A percentile compares a stretch with the other conserved stretches of the same genome.
Conservation (phyloP, 2,113 vertebrate species). For the Corythoichthys haematopterus region DNA sequence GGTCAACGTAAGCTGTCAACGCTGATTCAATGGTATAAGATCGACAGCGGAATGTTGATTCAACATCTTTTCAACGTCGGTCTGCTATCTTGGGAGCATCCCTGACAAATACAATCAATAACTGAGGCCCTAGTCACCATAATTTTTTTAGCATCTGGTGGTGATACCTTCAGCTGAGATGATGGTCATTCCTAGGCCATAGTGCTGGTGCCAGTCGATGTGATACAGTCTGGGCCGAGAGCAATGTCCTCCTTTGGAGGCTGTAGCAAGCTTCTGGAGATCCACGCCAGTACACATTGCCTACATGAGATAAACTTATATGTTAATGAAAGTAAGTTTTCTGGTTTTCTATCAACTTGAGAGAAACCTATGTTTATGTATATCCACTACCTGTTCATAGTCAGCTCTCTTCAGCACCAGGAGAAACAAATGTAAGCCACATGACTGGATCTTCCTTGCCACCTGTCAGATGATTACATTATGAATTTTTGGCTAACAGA, state of each 20-base stretch:
- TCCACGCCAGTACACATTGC: constrained; percentile 54
- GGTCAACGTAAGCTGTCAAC: no score
- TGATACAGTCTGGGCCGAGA: constrained; percentile 79
- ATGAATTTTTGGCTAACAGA: not conserved
- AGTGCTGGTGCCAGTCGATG: constrained; percentile 60
- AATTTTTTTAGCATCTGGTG: not conserved
- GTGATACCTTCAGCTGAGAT: constrained; percentile 48
- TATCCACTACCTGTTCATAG: constrained; percentile 52
- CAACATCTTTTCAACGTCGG: no score
- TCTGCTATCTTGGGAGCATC: no score
- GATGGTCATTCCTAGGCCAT: constrained; percentile 77
- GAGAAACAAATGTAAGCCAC: constrained; percentile 77
- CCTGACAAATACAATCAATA: no score
- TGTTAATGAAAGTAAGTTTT: no score
- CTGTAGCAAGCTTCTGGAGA: constrained; percentile 35
- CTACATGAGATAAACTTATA: constrained; percentile 12
- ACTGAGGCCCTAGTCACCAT: not conserved
- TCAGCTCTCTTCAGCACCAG: constrained; percentile 66
- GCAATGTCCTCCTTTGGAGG: constrained; percentile 44
- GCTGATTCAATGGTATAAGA: no score
- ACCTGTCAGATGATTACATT: constrained; percentile 64
- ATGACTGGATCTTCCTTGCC: constrained; percentile 79
- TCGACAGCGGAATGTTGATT: no score
- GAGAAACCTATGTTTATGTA: no score
- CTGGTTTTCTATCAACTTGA: not conserved